Percentiles rank a stretch among this genome's conserved stretches.
Evolutionary conservation across 2,888 invertebrate genomes (phyloP).

Genomic region (Chouioia cunea): DNA sequence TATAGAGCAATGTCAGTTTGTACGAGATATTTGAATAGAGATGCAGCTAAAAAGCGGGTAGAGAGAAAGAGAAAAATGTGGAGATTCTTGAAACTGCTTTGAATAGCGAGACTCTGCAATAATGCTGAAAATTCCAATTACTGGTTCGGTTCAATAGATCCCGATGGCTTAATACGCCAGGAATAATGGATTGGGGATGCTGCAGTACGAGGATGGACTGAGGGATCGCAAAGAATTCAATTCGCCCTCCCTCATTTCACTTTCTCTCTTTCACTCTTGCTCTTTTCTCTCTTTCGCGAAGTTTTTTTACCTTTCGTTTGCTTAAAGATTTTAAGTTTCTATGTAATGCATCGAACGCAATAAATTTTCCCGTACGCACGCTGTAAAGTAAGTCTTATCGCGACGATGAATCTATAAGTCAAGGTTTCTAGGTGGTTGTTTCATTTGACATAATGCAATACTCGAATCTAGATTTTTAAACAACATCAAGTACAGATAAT

Average conservation of each 20-base stretch:
- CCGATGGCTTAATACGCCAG: constrained; percentile 30
- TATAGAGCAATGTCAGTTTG: too few species aligned
- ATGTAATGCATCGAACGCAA: too few species aligned
- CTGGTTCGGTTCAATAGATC: constrained; percentile 10
- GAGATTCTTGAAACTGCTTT: too few species aligned
- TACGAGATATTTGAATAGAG: neutral
- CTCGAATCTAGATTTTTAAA: too few species aligned
- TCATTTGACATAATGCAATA: too few species aligned
- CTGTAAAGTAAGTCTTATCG: neutral
- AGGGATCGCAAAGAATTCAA: constrained; percentile 22
- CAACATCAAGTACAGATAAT: too few species aligned
- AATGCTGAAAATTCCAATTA: constrained; percentile 43
- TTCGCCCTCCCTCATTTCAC: neutral
- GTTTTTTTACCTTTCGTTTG: too few species aligned
- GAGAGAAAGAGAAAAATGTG: neutral
- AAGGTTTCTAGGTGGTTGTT: too few species aligned
- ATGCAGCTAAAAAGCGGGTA: neutral
- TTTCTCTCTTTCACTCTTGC: neutral
- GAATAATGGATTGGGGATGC: constrained; percentile 41
- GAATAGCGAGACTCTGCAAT: neutral
- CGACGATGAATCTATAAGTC: too few species aligned
- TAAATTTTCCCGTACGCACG: neutral
- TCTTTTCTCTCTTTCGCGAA: constrained; percentile 2
- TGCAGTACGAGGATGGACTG: constrained; percentile 27
- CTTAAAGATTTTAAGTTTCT: too few species aligned